Conservation (phyloP, 2,797 vertebrate species). For the Danionella dracula region DNA sequence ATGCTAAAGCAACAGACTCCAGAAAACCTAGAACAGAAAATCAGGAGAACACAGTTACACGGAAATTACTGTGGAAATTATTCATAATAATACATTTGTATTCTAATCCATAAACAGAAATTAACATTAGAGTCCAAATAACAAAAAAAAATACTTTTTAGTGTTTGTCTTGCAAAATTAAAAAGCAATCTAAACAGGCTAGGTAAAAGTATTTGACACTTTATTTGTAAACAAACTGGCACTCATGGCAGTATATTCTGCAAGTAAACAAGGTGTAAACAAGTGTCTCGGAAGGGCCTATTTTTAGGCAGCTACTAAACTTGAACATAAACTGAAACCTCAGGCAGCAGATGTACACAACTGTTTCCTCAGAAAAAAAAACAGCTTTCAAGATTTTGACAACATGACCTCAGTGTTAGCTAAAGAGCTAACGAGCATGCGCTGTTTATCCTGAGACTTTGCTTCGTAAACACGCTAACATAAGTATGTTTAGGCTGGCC, state of each 20-base stretch:
- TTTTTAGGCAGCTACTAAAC: background rate
- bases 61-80: background rate
- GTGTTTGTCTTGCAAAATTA: background rate
- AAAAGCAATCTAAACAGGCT: background rate
- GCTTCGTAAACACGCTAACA: too few species aligned
- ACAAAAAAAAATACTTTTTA: too few species aligned
- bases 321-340: background rate
- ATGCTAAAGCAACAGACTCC: conserved; percentile 59
- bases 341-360: background rate
- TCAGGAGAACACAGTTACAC: background rate
- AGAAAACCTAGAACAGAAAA: conserved; percentile 31
- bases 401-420: background rate
- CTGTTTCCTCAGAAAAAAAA: too few species aligned
- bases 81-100: too few species aligned
- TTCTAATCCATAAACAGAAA: too few species aligned
- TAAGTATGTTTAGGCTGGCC: too few species aligned
- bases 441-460: background rate
- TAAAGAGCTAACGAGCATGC: conserved; percentile 1
- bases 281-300: background rate
- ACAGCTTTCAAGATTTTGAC: background rate
- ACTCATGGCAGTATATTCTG: background rate
- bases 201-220: background rate
- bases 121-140: too few species aligned
- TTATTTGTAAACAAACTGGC: background rate
- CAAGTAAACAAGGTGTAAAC: background rate